Conservation (phyloP, 2,888 invertebrate genomes). For the Xylota sylvarum region DNA sequence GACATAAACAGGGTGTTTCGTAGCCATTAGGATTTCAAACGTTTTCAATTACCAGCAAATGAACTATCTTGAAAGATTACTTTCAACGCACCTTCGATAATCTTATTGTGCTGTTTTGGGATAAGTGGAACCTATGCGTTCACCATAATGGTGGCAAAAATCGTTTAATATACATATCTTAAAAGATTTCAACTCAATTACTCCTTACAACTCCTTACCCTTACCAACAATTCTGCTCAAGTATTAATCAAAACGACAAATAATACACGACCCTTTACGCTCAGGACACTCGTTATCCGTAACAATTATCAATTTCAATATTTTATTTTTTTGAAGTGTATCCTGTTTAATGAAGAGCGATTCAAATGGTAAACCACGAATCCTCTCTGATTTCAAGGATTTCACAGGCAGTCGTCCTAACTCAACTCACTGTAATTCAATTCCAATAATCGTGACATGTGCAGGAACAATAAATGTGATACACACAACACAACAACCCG, state of each 20-base stretch:
- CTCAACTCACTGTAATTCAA: conserved; percentile 48
- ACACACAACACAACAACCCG: conserved; percentile 48
- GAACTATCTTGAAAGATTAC: too few species aligned
- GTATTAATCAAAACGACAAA: conserved; percentile 15
- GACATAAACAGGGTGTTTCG: too few species aligned
- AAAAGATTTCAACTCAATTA: too few species aligned
- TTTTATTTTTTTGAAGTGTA: conserved; percentile 4
- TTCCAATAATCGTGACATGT: conserved; percentile 69
- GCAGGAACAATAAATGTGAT: conserved; percentile 55
- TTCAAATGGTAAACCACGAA: conserved; percentile 64
- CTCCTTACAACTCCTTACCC: too few species aligned
- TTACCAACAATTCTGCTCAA: too few species aligned
- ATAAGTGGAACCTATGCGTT: too few species aligned
- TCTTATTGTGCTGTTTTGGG: too few species aligned
- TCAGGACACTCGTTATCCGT: conserved; percentile 26
- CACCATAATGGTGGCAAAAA: too few species aligned
- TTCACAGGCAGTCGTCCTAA: conserved; percentile 16
- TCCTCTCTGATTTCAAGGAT: conserved; percentile 25
- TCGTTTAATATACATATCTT: too few species aligned
- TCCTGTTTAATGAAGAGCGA: conserved; percentile 50
- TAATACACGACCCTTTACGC: conserved; percentile 3
- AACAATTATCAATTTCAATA: conserved; percentile 53
- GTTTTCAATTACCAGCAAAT: too few species aligned
- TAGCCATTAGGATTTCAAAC: too few species aligned
- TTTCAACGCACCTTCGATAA: too few species aligned